Percentiles rank a stretch among this genome's conserved stretches.
Evolutionary conservation across 2,797 vertebrate species (phyloP).

Genomic region (Pachyuromys duprasi): DNA sequence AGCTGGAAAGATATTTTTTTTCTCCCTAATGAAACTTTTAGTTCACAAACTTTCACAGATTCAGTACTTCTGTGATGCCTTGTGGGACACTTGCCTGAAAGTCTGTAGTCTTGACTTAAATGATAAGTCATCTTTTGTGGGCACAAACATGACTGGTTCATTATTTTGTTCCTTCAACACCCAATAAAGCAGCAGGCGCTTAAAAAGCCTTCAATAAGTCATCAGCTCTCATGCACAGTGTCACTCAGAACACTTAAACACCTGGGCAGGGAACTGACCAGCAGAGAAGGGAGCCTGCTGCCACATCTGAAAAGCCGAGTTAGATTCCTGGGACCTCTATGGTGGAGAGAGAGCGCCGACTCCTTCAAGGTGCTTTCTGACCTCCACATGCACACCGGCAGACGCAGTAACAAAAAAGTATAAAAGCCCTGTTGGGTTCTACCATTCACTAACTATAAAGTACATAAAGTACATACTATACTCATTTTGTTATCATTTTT

Average conservation of each 20-base stretch:
- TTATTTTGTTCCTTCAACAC: background rate
- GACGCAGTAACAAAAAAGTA: background rate
- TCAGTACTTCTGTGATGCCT: slow-evolving; percentile 1
- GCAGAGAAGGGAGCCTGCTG: background rate
- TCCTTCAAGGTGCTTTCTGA: background rate
- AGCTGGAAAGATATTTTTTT: background rate
- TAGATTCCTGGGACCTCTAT: background rate
- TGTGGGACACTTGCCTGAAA: background rate
- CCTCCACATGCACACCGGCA: background rate
- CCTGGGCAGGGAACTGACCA: background rate
- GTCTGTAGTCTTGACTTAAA: slow-evolving; percentile 8
- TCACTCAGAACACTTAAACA: slow-evolving; percentile 22
- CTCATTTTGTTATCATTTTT: slow-evolving; percentile 25
- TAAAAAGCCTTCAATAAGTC: slow-evolving; percentile 50
- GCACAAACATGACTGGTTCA: slow-evolving; percentile 24
- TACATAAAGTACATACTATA: slow-evolving; percentile 37
- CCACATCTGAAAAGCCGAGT: background rate
- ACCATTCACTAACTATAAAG: slow-evolving; percentile 29
- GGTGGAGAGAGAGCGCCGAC: background rate
- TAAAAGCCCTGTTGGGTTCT: background rate
- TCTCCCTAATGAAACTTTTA: background rate
- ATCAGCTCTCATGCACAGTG: slow-evolving; percentile 1
- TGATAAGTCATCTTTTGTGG: background rate
- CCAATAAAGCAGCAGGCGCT: slow-evolving; percentile 10
- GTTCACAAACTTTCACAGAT: slow-evolving; percentile 22